These are phyloP conservation scores for Cavia porcellus DNA, from an alignment of 2,113 vertebrate species.

Conservation along the genomic window DNA sequence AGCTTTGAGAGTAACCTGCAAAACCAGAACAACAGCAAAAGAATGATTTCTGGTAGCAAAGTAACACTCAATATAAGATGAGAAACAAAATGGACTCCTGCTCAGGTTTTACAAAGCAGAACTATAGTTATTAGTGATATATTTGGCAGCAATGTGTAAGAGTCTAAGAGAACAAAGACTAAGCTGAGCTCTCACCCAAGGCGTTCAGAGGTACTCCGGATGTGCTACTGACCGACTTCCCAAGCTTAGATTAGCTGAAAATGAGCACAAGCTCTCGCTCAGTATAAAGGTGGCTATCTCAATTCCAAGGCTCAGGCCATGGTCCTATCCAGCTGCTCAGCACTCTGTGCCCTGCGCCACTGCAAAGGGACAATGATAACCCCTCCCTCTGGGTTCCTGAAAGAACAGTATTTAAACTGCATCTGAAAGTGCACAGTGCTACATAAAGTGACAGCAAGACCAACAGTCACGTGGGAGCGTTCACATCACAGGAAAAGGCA, in stretches of 20 bases:
- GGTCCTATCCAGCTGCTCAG: neutral
- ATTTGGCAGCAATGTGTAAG: neutral
- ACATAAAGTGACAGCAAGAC: neutral
- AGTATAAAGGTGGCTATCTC: neutral
- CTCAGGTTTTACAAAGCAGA: neutral
- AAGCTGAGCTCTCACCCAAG: neutral
- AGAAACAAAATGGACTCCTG: neutral
- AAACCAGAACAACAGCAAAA: neutral
- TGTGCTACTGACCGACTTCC: neutral
- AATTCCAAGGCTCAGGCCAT: neutral
- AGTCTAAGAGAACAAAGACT: neutral
- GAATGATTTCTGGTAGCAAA: neutral
- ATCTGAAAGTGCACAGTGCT: neutral
- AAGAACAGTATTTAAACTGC: neutral
- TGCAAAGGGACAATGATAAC: neutral
- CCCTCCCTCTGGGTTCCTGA: neutral
- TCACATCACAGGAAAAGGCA: neutral
- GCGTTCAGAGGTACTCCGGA: neutral
- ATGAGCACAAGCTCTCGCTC: neutral
- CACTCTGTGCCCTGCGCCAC: neutral
- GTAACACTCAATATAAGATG: neutral
- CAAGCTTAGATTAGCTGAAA: neutral
- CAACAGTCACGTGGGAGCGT: neutral
- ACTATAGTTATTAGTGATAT: neutral
- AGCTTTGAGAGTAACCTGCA: slow-evolving; percentile 93